A percentile compares a stretch with the other conserved stretches of the same genome.
phyloP scores from a whole-genome alignment of 2,113 vertebrate species.

The Varanus komodoensis region DNA sequence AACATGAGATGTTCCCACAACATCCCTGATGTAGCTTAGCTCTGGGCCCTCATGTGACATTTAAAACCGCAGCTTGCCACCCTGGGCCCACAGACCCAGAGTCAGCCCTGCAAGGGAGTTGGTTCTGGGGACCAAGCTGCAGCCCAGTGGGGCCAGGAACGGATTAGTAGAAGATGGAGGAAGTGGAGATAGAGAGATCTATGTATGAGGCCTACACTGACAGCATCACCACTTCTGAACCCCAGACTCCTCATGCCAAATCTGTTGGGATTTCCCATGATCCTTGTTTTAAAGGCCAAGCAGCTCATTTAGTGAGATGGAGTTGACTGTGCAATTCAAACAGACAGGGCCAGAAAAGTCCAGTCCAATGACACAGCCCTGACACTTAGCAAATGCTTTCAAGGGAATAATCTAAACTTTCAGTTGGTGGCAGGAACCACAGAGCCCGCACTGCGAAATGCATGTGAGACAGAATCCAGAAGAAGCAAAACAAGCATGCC shows the following conservation, averaged over 20 bases:
- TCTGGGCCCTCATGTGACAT: too few relatives aligned
- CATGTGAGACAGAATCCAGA: not conserved
- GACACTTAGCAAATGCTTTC: not conserved
- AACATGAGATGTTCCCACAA: too few relatives aligned
- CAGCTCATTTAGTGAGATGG: not conserved
- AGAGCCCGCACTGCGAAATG: not conserved
- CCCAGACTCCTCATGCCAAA: not conserved
- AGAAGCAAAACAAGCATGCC: constrained; percentile 6
- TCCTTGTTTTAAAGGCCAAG: not conserved
- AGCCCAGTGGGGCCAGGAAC: too few relatives aligned
- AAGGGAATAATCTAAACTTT: not conserved
- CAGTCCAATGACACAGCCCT: not conserved
- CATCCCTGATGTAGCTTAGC: too few relatives aligned
- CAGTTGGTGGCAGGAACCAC: not conserved
- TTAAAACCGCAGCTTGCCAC: too few relatives aligned
- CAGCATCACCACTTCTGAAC: too few relatives aligned
- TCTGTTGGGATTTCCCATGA: too few relatives aligned
- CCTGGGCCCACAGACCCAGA: not conserved
- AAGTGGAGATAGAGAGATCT: not conserved
- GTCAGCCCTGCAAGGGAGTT: not conserved
- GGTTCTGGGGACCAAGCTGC: not conserved
- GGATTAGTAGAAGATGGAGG: not conserved
- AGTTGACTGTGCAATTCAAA: not conserved
- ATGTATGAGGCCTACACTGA: too few relatives aligned
- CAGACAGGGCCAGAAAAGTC: not conserved